These are phyloP conservation scores for Leptosomus discolor DNA, from an alignment of 2,113 vertebrate genomes.

Conservation along the genomic window DNA sequence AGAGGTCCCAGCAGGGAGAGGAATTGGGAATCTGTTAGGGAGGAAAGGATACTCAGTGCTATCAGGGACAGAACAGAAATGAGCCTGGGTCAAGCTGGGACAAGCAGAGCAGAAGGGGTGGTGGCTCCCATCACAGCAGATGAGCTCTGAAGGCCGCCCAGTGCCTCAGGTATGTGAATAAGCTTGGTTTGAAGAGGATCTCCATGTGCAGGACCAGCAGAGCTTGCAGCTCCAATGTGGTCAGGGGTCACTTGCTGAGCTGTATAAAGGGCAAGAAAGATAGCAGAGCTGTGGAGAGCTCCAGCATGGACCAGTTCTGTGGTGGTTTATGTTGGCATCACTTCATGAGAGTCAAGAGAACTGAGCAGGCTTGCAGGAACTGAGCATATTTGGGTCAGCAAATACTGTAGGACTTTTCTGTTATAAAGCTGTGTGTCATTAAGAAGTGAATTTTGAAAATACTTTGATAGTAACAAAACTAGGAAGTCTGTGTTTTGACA, in stretches of 20 bases:
- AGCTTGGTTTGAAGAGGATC: background rate
- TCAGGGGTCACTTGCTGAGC: accelerated
- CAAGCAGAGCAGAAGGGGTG: background rate
- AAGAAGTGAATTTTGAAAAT: background rate
- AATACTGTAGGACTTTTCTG: background rate
- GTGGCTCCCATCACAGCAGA: background rate
- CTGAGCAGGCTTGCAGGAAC: background rate
- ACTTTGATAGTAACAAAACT: background rate
- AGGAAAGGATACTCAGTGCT: background rate
- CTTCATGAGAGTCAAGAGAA: background rate
- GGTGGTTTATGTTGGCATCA: background rate
- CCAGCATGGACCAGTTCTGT: background rate
- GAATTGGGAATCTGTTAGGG: background rate
- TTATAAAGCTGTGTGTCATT: background rate
- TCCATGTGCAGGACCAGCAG: background rate
- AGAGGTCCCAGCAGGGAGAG: background rate
- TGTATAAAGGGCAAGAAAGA: background rate
- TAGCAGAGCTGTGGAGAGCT: background rate
- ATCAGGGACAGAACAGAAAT: background rate
- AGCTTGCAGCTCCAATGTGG: accelerated
- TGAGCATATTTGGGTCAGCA: background rate
- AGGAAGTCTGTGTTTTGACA: background rate
- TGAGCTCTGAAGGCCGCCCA: background rate
- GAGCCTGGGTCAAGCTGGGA: background rate
- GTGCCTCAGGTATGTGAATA: background rate